Evolutionary conservation across 2,113 vertebrate species (phyloP).

Genomic region (Pavo muticus): DNA sequence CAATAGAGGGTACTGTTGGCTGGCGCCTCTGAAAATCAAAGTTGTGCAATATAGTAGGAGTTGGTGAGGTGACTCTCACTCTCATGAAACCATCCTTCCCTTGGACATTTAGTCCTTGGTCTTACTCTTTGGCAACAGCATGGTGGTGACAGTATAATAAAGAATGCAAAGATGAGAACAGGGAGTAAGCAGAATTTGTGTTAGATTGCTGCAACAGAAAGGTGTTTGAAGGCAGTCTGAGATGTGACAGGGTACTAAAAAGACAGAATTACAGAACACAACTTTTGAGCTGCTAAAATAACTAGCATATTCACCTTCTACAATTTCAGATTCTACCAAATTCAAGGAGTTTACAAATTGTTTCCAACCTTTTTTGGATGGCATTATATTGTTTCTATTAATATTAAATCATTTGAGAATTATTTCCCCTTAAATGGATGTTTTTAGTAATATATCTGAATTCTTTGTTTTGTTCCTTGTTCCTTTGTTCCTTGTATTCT

Average conservation of each 20-base stretch:
- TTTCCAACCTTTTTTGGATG: background rate
- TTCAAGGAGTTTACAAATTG: background rate
- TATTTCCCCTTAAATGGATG: background rate
- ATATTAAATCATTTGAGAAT: background rate
- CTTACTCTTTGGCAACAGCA: background rate
- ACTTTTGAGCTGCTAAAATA: background rate
- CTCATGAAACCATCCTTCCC: background rate
- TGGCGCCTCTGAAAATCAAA: background rate
- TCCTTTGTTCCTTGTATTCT: background rate
- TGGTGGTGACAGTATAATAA: background rate
- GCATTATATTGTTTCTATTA: background rate
- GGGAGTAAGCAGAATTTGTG: background rate
- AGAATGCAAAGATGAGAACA: background rate
- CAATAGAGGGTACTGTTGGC: background rate
- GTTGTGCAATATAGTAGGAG: background rate
- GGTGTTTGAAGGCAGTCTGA: background rate
- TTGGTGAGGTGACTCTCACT: background rate
- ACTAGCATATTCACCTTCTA: background rate
- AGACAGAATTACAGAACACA: background rate
- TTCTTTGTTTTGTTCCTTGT: background rate
- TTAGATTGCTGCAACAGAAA: background rate
- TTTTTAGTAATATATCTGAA: background rate
- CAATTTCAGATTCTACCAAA: background rate
- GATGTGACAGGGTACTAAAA: background rate
- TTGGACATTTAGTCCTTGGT: background rate